Evolutionary conservation across 2,113 vertebrate genomes (phyloP).

Genomic region (Chloebia gouldiae): DNA sequence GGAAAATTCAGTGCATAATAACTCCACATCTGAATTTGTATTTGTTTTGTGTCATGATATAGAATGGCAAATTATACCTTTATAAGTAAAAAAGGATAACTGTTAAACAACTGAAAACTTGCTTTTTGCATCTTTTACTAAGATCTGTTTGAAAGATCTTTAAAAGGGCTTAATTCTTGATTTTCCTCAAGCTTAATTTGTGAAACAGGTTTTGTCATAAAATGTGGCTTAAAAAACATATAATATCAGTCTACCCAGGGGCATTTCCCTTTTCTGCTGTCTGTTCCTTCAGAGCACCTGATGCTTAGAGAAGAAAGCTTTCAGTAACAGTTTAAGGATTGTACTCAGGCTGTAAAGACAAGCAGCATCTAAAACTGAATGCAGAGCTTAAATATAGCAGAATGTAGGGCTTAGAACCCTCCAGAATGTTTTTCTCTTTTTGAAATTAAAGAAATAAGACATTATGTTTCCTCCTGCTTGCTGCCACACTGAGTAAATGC

Average conservation of each 20-base stretch:
- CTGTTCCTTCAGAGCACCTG: not conserved
- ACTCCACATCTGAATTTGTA: not conserved
- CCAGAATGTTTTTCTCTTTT: not conserved
- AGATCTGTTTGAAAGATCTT: not conserved
- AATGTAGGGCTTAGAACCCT: not conserved
- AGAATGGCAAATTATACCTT: not conserved
- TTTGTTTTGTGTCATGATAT: not conserved
- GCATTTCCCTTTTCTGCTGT: not conserved
- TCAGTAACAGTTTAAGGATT: not conserved
- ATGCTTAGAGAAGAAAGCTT: not conserved
- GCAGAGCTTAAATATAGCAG: not conserved
- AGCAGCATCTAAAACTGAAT: not conserved
- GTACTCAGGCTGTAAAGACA: not conserved
- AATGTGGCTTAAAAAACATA: not conserved
- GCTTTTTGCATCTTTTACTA: not conserved
- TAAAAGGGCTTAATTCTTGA: not conserved
- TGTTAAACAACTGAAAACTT: not conserved
- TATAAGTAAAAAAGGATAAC: not conserved
- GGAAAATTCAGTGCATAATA: not conserved
- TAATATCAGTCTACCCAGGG: not conserved
- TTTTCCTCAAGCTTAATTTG: not conserved
- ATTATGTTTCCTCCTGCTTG: not conserved
- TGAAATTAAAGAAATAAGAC: not conserved
- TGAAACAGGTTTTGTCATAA: not conserved
- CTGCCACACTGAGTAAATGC: not conserved